phyloP scores from a whole-genome alignment of 2,113 vertebrate species.

The Peromyscus leucopus region DNA sequence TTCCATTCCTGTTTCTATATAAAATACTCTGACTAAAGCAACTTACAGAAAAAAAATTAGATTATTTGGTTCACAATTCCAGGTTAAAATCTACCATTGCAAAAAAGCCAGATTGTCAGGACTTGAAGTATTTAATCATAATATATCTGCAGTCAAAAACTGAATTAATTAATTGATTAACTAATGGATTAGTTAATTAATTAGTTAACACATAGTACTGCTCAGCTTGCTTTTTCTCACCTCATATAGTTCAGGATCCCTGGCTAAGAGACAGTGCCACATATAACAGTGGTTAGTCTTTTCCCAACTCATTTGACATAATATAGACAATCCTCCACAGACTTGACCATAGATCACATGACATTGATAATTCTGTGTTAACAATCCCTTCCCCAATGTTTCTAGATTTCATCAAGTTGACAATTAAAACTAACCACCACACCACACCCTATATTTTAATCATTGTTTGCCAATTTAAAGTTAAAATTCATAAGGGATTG shows the following conservation, averaged over 20 bases:
- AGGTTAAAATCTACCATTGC: neutral
- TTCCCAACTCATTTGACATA: too few relatives aligned
- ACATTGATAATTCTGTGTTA: neutral
- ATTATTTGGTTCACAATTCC: neutral
- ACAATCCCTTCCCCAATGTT: neutral
- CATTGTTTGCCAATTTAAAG: neutral
- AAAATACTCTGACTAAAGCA: neutral
- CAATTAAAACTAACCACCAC: neutral
- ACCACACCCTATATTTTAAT: neutral
- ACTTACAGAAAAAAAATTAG: neutral
- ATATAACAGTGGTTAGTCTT: too few relatives aligned
- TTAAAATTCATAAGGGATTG: neutral
- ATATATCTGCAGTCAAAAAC: too few relatives aligned
- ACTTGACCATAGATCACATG: neutral
- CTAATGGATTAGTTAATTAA: neutral
- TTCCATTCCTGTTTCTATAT: neutral
- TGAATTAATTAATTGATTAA: neutral
- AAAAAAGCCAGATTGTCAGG: neutral
- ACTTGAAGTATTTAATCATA: neutral
- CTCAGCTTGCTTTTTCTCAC: neutral
- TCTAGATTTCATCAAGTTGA: neutral
- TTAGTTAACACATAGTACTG: neutral
- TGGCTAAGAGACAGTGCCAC: neutral
- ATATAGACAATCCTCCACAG: neutral
- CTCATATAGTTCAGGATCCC: too few relatives aligned